Base-by-base conservation (phyloP, 53 echinoderm and acorn worm genomes). In the Crossaster papposus region DNA sequence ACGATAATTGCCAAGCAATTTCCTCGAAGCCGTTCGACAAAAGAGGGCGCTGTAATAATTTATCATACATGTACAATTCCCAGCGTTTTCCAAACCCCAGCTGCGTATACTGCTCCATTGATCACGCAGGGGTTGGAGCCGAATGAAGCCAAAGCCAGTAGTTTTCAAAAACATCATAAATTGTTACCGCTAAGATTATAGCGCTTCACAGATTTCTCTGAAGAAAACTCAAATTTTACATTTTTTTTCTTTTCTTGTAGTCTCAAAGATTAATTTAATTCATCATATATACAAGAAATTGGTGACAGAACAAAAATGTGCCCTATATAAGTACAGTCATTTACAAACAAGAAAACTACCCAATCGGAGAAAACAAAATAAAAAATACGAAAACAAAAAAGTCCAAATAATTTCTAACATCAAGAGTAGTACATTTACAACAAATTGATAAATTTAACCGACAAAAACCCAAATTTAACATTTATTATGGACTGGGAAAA, bases 201-300 rank as follows among this genome's bases (percentile, higher is more conserved):
- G n/a, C n/a, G n/a, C n/a, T n/a, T n/a, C n/a, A n/a, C n/a, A n/a
- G n/a, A n/a, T n/a, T n/a, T n/a, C n/a, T n/a, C n/a, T n/a, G n/a
- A n/a, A 74, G 1, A 74, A 74, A 74, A 33, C 36, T 51, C 30
- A 1, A 32, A 54, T 22, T 58, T 58, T 15, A 30, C 80, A 76
- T 34, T 15, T 36, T 54, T 62, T 74, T 23, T 53, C 36, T 74
- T 23, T 44, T 87, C 36, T 7, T 87, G 75, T 87, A 87, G 74
- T 87, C 87, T 87, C 87, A 87, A 87, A 87, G 87, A 54, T 87
- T 87, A 87, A 87, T 87, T 87, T 87, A 87, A 76, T 87, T 77
- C 76, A 76, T 87, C 87, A 87, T 87, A 87, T 87, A 87, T 87
- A 87, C 87, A 87, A 76, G 87, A 87, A 87, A 87, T 76, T 77